phyloP scores from a whole-genome alignment of 2,113 vertebrate species.

The Sorex fumeus region DNA sequence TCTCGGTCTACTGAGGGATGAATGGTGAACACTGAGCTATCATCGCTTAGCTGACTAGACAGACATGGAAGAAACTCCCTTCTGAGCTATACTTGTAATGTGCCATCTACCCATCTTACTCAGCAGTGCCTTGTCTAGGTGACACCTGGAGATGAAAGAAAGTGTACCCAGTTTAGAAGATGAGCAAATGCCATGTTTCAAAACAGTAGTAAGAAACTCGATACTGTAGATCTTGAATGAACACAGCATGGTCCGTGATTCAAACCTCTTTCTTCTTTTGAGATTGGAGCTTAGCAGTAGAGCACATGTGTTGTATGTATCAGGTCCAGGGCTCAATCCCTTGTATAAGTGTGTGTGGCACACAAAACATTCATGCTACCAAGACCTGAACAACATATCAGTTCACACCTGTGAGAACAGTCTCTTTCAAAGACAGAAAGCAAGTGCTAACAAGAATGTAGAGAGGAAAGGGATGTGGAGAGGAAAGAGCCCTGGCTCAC shows the following conservation, averaged over 20 bases:
- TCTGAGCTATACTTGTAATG: neutral
- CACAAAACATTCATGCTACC: no score
- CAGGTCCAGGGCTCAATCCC: no score
- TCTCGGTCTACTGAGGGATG: neutral
- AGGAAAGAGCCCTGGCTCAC: no score
- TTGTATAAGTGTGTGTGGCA: no score
- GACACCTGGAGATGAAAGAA: constrained; percentile 22
- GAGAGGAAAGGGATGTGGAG: no score
- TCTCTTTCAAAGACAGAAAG: no score
- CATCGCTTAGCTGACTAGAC: neutral
- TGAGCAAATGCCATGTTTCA: constrained; percentile 13
- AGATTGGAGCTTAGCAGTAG: no score
- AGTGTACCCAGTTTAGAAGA: neutral
- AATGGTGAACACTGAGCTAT: constrained; percentile 5
- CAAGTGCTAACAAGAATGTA: no score
- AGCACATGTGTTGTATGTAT: no score
- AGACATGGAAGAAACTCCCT: constrained; percentile 1
- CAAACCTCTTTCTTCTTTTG: neutral
- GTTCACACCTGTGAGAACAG: no score
- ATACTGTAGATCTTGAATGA: neutral
- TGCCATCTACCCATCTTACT: neutral
- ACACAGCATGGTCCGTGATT: neutral
- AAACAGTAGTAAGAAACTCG: neutral
- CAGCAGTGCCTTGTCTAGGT: neutral
- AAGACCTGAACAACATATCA: no score